Percentiles rank a stretch among this genome's conserved stretches.
These are phyloP conservation scores for Xiphophorus hellerii DNA, from an alignment of 2,113 vertebrate species.

Conservation along the genomic window DNA sequence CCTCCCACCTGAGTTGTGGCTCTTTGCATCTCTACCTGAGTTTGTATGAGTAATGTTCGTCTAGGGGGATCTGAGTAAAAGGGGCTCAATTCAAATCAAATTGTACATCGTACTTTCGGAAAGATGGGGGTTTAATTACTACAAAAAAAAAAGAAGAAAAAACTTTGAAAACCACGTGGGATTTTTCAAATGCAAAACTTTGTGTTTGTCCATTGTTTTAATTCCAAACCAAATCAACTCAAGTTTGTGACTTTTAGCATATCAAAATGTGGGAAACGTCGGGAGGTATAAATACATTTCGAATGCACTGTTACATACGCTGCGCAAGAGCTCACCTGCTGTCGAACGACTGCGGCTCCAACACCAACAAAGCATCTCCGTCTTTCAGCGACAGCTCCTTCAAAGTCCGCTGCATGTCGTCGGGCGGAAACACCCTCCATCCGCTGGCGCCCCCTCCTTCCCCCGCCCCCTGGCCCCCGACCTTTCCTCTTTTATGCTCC, in stretches of 20 bases:
- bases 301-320: too few species aligned
- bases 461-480: constrained; percentile 38
- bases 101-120: too few species aligned
- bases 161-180: too few species aligned
- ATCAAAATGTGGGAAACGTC: not conserved
- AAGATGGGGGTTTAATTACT: too few species aligned
- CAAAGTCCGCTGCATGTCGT: constrained; percentile 85
- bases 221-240: not conserved
- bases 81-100: too few species aligned
- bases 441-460: constrained; percentile 76
- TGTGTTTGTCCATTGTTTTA: not conserved
- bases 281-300: too few species aligned
- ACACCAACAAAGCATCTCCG: constrained; percentile 85
- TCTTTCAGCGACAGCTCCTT: constrained; percentile 84
- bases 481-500: constrained; percentile 56
- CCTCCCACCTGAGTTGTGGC: too few species aligned
- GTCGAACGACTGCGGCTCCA: constrained; percentile 80
- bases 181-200: not conserved
- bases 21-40: too few species aligned
- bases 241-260: not conserved
- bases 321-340: constrained; percentile 78
- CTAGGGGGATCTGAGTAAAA: too few species aligned
- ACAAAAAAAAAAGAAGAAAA: too few species aligned
- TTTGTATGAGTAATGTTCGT: too few species aligned
- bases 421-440: constrained; percentile 84